Base-by-base conservation (phyloP, 2,888 invertebrate genomes). In the Villa cingulata region DNA sequence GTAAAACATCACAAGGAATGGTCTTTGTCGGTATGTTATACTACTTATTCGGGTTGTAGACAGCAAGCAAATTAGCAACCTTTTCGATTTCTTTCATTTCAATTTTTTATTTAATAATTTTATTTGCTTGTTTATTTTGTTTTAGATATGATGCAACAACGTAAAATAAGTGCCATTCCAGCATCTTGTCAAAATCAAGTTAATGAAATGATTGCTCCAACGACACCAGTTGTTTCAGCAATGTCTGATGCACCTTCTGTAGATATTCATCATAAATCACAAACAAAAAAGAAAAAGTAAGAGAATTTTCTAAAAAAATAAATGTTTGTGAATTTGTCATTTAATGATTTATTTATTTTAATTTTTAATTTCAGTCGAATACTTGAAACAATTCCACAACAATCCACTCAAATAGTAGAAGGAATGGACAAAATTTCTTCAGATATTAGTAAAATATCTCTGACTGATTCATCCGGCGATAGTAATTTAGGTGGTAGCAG, bases 201-300 rank as follows among this genome's bases (percentile, higher is more conserved):
- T 19, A 43, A 39, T 20, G 47, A 47, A 27, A 43, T 42, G 19
- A 43, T 47, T 19, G 43, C 38, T 20, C 38, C 42, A 32, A 39
- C 60, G 51, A 78, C 80, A 27, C 82, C 82, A 40, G 74, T 82
- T 54, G 82, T 82, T 48, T 82, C 82, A 52, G 82, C 82, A 53
- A 79, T 78, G 70, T 76, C 79, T 48, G 79, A 81, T 60, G 78
- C 78, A 57, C 80, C 78, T 58, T 67, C 65, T 19, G 63, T 67
- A 17, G 68, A 68, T 57, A 68, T 68, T 55, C 59, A 61, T 43
- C 64, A 65, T 20, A 62, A 61, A 44, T 58, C 59, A 60, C 69
- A 76, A 58, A 64, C 65, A 49, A 72, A 74, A 58, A 63, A 63
- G 62, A 43, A 41, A 39, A 45, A 27, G 46, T 51, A 20, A 41